phyloP scores from a whole-genome alignment of 1,140 invertebrate genomes.

The Tachypleus tridentatus region DNA sequence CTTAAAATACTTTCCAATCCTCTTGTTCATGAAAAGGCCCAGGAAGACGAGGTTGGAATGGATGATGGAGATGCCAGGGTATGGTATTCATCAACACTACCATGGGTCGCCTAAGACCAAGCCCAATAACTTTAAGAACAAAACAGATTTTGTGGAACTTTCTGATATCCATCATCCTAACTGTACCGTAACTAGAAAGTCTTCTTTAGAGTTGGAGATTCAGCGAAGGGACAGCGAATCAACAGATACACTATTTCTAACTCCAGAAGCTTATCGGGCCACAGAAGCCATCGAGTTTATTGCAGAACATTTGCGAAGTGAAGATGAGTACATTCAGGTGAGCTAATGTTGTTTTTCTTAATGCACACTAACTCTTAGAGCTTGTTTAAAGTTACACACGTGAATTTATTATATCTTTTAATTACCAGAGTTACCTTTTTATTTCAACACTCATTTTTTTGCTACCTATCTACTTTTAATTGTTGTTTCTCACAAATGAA shows the following conservation, averaged over 20 bases:
- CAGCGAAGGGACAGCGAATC: slow-evolving; percentile 74
- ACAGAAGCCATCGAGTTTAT: slow-evolving; percentile 97
- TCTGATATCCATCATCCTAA: slow-evolving; percentile 90
- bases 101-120: background rate
- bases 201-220: slow-evolving; percentile 34
- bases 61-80: slow-evolving; percentile 88
- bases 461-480: too few relatives aligned
- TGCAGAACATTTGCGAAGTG: slow-evolving; percentile 90
- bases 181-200: slow-evolving; percentile 49
- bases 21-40: slow-evolving; percentile 79
- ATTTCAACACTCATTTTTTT: too few relatives aligned
- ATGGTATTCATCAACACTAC: slow-evolving; percentile 11
- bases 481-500: too few relatives aligned
- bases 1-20: slow-evolving; percentile 69
- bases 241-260: slow-evolving; percentile 74
- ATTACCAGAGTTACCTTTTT: too few relatives aligned
- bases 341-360: slow-evolving; percentile 12
- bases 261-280: slow-evolving; percentile 75
- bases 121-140: slow-evolving; percentile 35
- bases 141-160: slow-evolving; percentile 85
- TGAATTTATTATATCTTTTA: too few relatives aligned
- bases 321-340: slow-evolving; percentile 94
- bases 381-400: too few relatives aligned
- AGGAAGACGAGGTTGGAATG: slow-evolving; percentile 80
- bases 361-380: too few relatives aligned